Conservation (phyloP, 1,140 invertebrate species). For the Dendrolimus kikuchii region DNA sequence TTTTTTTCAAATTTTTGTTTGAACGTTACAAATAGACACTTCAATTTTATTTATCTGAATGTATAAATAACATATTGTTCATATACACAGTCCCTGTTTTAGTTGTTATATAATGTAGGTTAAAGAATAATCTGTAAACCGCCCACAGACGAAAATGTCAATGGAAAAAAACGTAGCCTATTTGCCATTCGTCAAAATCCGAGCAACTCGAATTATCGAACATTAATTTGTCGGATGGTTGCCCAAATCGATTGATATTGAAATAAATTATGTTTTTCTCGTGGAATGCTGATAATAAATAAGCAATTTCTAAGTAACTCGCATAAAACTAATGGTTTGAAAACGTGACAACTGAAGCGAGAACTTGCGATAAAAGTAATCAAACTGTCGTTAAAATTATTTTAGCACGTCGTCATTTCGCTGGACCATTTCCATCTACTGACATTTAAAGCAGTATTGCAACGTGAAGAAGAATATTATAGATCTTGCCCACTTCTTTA, state of each 20-base stretch:
- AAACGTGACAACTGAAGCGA: slow-evolving; percentile 62
- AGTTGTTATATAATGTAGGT: no score
- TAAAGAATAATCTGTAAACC: no score
- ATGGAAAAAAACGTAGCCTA: not conserved
- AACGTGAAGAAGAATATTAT: no score
- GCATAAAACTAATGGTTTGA: slow-evolving; percentile 67
- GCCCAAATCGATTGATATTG: slow-evolving; percentile 7
- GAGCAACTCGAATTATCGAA: not conserved
- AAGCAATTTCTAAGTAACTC: slow-evolving; percentile 51
- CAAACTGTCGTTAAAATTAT: slow-evolving; percentile 67
- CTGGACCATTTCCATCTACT: slow-evolving; percentile 24
- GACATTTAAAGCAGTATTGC: not conserved
- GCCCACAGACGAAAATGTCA: not conserved
- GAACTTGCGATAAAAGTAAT: slow-evolving; percentile 68
- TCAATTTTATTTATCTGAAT: no score
- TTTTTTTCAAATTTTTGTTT: no score
- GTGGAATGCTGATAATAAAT: slow-evolving; percentile 41
- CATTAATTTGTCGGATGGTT: slow-evolving; percentile 12
- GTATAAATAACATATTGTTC: no score
- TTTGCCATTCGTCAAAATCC: not conserved
- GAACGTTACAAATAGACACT: no score
- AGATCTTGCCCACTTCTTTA: no score
- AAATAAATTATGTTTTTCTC: slow-evolving; percentile 15
- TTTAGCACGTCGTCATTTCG: slow-evolving; percentile 47
- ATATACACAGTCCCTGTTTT: no score